Evolutionary conservation across 2,797 vertebrate species (phyloP).

Genomic region (Gymnothorax javanicus): DNA sequence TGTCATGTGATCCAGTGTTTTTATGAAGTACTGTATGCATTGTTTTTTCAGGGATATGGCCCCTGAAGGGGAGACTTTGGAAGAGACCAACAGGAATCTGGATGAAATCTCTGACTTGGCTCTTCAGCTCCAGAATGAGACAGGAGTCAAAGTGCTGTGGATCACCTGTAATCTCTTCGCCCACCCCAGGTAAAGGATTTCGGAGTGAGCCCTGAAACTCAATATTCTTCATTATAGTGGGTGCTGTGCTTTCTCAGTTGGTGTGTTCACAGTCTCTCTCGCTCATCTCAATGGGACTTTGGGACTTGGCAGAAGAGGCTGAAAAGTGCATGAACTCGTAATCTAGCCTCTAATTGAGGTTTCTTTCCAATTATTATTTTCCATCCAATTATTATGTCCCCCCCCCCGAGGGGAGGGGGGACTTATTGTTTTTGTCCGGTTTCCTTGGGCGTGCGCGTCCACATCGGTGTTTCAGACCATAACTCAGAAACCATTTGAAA

Average conservation of each 20-base stretch:
- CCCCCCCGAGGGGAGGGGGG: too few relatives aligned
- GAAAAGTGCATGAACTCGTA: background rate
- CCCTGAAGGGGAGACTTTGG: constrained; percentile 65
- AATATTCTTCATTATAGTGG: background rate
- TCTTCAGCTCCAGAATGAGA: constrained; percentile 65
- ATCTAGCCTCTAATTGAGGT: background rate
- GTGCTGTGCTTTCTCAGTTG: background rate
- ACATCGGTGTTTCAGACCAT: too few relatives aligned
- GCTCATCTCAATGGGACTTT: background rate
- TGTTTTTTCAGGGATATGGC: constrained; percentile 62
- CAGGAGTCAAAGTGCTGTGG: constrained; percentile 69
- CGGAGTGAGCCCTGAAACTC: background rate
- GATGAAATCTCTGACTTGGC: constrained; percentile 68
- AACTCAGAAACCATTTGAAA: too few relatives aligned
- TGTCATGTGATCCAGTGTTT: background rate
- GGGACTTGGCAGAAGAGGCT: background rate
- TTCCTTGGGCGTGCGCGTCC: too few relatives aligned
- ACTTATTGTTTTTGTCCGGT: too few relatives aligned
- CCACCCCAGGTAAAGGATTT: constrained; percentile 57
- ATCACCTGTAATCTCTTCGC: constrained; percentile 72
- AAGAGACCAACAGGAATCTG: constrained; percentile 67
- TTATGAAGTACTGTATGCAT: background rate
- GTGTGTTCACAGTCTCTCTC: background rate
- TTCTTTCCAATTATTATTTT: background rate
- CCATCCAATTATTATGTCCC: too few relatives aligned